Evolutionary conservation across 2,888 invertebrate genomes (phyloP).

Genomic region (Chaetogeoica ovagalla): DNA sequence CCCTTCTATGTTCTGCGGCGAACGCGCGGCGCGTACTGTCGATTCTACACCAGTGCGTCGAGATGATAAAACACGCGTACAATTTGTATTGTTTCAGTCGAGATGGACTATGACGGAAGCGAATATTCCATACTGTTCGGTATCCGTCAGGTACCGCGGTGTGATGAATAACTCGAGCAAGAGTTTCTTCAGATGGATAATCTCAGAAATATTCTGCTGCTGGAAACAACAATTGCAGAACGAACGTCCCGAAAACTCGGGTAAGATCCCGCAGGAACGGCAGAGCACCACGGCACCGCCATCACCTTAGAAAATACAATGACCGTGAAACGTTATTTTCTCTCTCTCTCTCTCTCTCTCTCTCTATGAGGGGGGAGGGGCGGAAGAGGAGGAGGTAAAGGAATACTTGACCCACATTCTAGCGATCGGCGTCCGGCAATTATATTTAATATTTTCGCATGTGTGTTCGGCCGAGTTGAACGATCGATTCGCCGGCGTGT

Average conservation of each 20-base stretch:
- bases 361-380: too few species aligned
- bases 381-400: too few species aligned
- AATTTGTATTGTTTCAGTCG: constrained; percentile 44
- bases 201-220: constrained; percentile 55
- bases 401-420: constrained; percentile 48
- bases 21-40: too few species aligned
- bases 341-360: too few species aligned
- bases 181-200: constrained; percentile 55
- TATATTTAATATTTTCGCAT: constrained; percentile 42
- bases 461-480: constrained; percentile 45
- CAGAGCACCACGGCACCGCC: too few species aligned
- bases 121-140: constrained; percentile 52
- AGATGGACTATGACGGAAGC: constrained; percentile 53
- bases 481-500: constrained; percentile 46
- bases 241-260: constrained; percentile 53
- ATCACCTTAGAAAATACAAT: too few species aligned
- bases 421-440: constrained; percentile 28
- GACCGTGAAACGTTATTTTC: constrained; percentile 23
- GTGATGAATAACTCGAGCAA: constrained; percentile 56
- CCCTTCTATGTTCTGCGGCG: too few species aligned
- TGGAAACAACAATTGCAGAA: constrained; percentile 53
- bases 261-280: too few species aligned
- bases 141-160: constrained; percentile 52
- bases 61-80: background rate
- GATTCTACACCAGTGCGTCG: too few species aligned